Evolutionary conservation across 2,888 invertebrate species (phyloP), one percentile per base, ranked within the genome.

Genomic region (Sabatieria punctata): DNA sequence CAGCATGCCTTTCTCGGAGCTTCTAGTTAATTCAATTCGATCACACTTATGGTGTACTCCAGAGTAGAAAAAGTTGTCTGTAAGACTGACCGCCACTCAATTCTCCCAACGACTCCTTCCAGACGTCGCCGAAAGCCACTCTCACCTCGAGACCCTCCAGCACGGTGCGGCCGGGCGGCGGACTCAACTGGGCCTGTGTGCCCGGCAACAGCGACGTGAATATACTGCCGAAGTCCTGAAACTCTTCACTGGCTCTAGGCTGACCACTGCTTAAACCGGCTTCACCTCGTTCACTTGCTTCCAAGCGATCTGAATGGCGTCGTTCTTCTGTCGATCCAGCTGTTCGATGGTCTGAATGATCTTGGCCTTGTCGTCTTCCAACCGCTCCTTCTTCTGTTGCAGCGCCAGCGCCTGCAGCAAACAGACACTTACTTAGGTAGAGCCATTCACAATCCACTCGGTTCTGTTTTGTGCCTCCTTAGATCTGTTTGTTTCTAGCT

Each of bases 41-140:
- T 46, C 1, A n/a, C 1, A 36, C 13, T 8, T 39, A 39, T 30
- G 35, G 19, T 50, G 41, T 24, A 25, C 26, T 36, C 51, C 49
- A 89, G 57, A 88, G 15, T 13, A 21, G 13, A 22, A 13, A 21
- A 19, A 13, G 11, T 22, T 18, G 15, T n/a, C 11, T 15, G 4
- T 23, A 19, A 43, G 19, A 76, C 70, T 93, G 91, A 0, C 95
- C 97, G 50, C 97, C 97, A 51, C 91, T 91, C 55, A 99, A 74
- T 72, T 97, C 97, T 49, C 79, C 79, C 48, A 97, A 74, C 2
- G 85, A 85, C 52, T 95, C 93, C 68, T 97, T 97, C 89, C 91
- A 95, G 2, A 82, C 75, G 51, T 78, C 78, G 61, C 88, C 88
- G 69, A 97, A 85, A 1, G 83, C 85, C 4, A 97, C 85, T 67